Evolutionary conservation across 1,140 invertebrate species (phyloP), one percentile per base, ranked within the genome.

Genomic region (Drosophila truncata): DNA sequence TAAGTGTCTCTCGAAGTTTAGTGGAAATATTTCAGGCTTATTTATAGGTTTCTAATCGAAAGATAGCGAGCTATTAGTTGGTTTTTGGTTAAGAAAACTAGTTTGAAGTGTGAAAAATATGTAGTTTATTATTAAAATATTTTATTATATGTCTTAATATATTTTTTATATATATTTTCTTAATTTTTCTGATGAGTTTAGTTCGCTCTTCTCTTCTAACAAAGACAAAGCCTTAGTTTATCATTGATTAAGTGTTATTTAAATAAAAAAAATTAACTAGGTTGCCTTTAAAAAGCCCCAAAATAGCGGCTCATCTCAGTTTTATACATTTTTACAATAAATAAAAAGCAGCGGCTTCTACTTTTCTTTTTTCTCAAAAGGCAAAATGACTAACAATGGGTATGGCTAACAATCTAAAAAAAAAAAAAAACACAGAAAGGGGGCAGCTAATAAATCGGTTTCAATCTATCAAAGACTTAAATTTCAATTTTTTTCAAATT

Each of bases 401-500:
- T 72, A 57, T 49, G 55, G 37, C 50, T 42, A 3, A 13, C 41
- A 37, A 23, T 13, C 35, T 44, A 49, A 33, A 35, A 31, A 49
- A 49, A 59, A 46, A 60, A 42, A 18, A 42, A 46, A 54, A 47
- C 50, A 41, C 29, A 63, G 59, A 52, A 69, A 66, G 62, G 80
- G 82, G 82, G 83, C 83, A 61, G 71, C 78, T 81, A 72, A 88
- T 90, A 90, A 90, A 88, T 88, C 69, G 84, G 61, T 79, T 78
- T 80, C 64, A 80, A 88, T 88, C 88, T 88, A 90, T 88, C 84
- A 88, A 88, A 88, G 84, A 88, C 84, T 88, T 88, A 88, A 90
- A 88, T 90, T 88, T 90, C 85, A 85, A 88, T 88, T 88, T 88
- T 88, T 87, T 88, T 90, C 85, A 88, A 90, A 88, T 88, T 88